These are phyloP conservation scores for Druon quercuslanigerum DNA, from an alignment of 1,140 invertebrate species.

Conservation along the genomic window DNA sequence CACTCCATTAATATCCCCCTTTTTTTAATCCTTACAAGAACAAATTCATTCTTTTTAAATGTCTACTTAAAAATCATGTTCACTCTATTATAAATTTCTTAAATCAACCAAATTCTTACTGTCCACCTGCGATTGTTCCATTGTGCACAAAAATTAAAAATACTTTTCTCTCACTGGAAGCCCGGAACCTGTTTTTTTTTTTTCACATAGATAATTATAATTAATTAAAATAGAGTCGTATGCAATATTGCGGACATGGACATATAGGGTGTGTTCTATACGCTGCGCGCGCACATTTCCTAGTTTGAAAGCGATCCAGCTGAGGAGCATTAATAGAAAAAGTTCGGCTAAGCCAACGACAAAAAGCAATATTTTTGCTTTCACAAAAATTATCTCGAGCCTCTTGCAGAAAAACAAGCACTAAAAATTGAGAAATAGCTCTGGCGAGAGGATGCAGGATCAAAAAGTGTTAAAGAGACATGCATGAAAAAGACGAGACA, in stretches of 20 bases:
- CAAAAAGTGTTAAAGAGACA: constrained; percentile 9
- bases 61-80: too few species aligned
- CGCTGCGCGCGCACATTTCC: constrained; percentile 24
- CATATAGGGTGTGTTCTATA: constrained; percentile 30
- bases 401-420: not conserved
- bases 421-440: not conserved
- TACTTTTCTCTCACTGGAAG: constrained; percentile 5
- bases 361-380: not conserved
- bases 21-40: not conserved
- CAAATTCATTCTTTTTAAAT: not conserved
- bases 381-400: too few species aligned
- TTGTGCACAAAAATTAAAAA: constrained; percentile 3
- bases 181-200: constrained; percentile 12
- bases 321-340: not conserved
- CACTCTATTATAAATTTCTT: not conserved
- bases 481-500: constrained; percentile 17
- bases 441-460: constrained; percentile 4
- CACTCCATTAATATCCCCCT: not conserved
- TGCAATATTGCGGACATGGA: constrained; percentile 18
- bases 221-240: constrained; percentile 22
- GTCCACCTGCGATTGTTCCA: constrained; percentile 19
- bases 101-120: constrained; percentile 1
- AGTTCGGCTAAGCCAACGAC: not conserved
- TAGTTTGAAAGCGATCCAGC: constrained; percentile 23
- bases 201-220: constrained; percentile 25